phyloP scores from a whole-genome alignment of 2,888 invertebrate genomes.

The Tolmerus cingulatus region DNA sequence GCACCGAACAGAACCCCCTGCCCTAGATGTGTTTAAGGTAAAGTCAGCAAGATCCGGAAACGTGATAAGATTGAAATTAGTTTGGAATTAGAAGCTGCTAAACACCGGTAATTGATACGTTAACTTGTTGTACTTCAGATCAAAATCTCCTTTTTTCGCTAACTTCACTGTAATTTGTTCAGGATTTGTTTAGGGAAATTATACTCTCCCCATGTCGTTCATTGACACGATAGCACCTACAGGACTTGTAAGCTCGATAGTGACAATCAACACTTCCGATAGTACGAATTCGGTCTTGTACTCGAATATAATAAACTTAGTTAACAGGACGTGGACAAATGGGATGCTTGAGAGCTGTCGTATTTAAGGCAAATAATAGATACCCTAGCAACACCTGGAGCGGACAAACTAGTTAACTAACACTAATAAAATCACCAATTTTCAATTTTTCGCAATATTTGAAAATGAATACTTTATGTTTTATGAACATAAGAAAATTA shows the following conservation, averaged over 20 bases:
- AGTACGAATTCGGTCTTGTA: neutral
- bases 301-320: neutral
- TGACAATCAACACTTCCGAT: neutral
- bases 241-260: neutral
- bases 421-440: no score
- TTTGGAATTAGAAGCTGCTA: neutral
- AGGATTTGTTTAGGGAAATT: neutral
- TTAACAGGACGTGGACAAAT: no score
- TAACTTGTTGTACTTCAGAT: neutral
- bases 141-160: neutral
- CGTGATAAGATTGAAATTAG: neutral
- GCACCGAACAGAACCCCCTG: neutral
- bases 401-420: no score
- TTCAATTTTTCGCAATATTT: no score
- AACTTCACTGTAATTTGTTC: neutral
- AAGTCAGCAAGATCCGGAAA: slow-evolving; percentile 10
- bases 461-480: no score
- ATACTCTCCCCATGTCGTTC: neutral
- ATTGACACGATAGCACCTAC: neutral
- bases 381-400: no score
- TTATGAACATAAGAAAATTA: no score
- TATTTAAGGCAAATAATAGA: no score
- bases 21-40: neutral
- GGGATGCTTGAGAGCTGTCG: no score
- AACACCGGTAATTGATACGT: slow-evolving; percentile 7